A percentile compares a stretch with the other conserved stretches of the same genome.
Evolutionary conservation across 2,888 invertebrate species (phyloP).

Genomic region (Drosophila anomalata): DNA sequence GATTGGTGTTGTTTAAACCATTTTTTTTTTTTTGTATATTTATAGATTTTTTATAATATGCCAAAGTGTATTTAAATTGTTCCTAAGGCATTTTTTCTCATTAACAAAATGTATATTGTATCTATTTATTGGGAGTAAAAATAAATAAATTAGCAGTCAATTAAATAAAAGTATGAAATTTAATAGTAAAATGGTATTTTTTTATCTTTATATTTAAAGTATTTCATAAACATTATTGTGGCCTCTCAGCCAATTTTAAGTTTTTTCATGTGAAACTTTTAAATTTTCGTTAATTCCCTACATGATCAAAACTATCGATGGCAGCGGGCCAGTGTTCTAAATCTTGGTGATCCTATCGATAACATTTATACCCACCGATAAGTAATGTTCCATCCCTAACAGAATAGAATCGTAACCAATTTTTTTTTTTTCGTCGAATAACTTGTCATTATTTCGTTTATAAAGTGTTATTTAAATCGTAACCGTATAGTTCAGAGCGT

Average conservation of each 20-base stretch:
- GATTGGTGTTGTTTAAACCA: slow-evolving; percentile 18
- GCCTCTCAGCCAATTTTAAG: not conserved
- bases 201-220: not conserved
- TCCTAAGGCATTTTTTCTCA: slow-evolving; percentile 21
- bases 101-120: slow-evolving; percentile 11
- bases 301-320: not conserved
- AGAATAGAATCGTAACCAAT: slow-evolving; percentile 18
- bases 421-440: not conserved
- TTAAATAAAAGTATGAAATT: not conserved
- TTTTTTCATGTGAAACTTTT: not conserved
- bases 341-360: too few relatives aligned
- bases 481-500: slow-evolving; percentile 1
- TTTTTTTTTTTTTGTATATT: not conserved
- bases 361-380: too few relatives aligned
- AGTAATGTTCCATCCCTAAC: slow-evolving; percentile 3
- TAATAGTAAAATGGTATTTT: too few relatives aligned
- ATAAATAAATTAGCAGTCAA: not conserved
- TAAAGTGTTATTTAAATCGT: not conserved
- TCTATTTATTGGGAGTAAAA: not conserved
- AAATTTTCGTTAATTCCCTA: not conserved
- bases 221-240: not conserved
- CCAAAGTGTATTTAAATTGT: slow-evolving; percentile 13
- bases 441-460: not conserved
- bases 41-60: slow-evolving; percentile 7
- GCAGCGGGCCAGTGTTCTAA: too few relatives aligned